Evolutionary conservation across 2,888 invertebrate genomes (phyloP).

Genomic region (Chromoteleia sp.): DNA sequence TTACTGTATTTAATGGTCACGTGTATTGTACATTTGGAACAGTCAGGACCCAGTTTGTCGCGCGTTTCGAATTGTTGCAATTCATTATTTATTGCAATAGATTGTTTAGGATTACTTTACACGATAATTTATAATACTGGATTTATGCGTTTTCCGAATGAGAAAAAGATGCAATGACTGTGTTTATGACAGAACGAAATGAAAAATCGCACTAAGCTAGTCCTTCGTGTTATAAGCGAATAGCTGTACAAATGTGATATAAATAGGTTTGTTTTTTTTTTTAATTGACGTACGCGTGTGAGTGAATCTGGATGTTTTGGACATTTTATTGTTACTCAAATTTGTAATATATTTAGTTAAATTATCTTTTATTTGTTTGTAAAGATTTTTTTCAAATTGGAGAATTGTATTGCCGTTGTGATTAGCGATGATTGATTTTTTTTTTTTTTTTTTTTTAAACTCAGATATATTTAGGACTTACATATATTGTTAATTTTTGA

Average conservation of each 20-base stretch:
- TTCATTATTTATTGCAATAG: conserved; percentile 60
- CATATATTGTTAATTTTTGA: not conserved
- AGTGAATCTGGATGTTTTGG: conserved; percentile 48
- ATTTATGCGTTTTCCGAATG: conserved; percentile 38
- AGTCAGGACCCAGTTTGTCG: conserved; percentile 28
- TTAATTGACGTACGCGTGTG: conserved; percentile 35
- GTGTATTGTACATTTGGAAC: conserved; percentile 29
- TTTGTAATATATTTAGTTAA: conserved; percentile 60
- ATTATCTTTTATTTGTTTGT: no score
- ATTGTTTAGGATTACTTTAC: conserved; percentile 48
- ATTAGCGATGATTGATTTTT: not conserved
- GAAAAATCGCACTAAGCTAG: conserved; percentile 77
- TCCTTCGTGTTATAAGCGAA: conserved; percentile 77
- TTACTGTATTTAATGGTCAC: conserved; percentile 41
- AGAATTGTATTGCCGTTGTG: no score
- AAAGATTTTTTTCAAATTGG: no score
- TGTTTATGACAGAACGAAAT: conserved; percentile 53
- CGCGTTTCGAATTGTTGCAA: conserved; percentile 44
- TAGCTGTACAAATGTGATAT: conserved; percentile 82
- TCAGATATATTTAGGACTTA: not conserved
- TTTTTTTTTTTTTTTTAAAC: conserved; percentile 1
- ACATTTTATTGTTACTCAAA: conserved; percentile 51
- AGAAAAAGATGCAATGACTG: conserved; percentile 50
- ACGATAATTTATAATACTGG: conserved; percentile 50
- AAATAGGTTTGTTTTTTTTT: conserved; percentile 71